A percentile compares a stretch with the other conserved stretches of the same genome.
Evolutionary conservation across 2,888 invertebrate species (phyloP).

Genomic region (Thymelicus sylvestris): DNA sequence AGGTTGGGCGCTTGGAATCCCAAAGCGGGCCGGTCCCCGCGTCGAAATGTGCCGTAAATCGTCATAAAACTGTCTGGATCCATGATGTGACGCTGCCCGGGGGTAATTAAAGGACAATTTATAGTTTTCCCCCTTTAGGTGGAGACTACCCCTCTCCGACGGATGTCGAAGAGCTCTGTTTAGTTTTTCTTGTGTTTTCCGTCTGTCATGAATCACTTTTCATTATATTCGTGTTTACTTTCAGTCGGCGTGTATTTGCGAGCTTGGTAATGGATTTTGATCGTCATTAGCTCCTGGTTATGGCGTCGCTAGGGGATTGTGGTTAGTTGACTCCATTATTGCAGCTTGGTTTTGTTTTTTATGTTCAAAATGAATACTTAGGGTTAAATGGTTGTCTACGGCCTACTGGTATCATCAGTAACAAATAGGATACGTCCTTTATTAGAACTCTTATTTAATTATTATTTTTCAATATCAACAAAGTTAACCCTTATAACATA

Average conservation of each 20-base stretch:
- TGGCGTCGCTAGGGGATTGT: neutral
- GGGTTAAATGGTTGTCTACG: no score
- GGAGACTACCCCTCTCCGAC: constrained; percentile 59
- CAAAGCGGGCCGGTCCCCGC: constrained; percentile 67
- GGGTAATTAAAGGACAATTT: constrained; percentile 86
- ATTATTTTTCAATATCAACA: no score
- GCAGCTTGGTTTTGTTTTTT: neutral
- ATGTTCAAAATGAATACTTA: no score
- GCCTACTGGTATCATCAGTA: no score
- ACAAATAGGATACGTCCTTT: no score
- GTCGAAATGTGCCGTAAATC: constrained; percentile 83
- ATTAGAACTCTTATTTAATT: no score
- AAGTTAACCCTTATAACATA: no score
- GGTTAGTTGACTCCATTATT: neutral
- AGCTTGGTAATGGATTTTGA: constrained; percentile 26
- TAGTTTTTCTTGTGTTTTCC: constrained; percentile 52
- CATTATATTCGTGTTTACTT: constrained; percentile 35
- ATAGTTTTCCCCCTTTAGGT: constrained; percentile 76
- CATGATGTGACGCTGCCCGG: constrained; percentile 88
- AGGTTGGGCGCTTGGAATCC: constrained; percentile 69
- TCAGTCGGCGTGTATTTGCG: constrained; percentile 12
- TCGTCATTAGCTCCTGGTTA: constrained; percentile 10
- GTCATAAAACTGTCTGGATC: constrained; percentile 90
- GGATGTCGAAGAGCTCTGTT: constrained; percentile 62
- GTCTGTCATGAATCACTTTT: constrained; percentile 38